Conservation (phyloP, 2,113 vertebrate species). For the Muntiacus muntjak region DNA sequence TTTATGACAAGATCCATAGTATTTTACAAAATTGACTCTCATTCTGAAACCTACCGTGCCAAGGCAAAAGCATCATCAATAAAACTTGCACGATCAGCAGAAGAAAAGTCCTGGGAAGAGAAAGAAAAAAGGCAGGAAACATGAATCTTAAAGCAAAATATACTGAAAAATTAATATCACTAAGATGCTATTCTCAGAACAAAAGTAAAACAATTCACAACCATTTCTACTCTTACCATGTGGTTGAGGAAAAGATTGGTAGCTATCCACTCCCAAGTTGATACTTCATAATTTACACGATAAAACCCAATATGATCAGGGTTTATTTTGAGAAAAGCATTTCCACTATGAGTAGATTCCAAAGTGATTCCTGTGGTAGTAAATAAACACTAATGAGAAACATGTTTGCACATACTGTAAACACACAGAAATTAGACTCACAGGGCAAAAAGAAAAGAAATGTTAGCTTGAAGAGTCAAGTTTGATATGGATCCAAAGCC, state of each 20-base stretch:
- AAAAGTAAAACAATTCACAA: slow-evolving; percentile 2
- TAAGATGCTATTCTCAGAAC: neutral
- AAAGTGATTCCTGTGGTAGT: slow-evolving; percentile 80
- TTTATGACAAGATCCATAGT: neutral
- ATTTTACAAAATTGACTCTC: slow-evolving; percentile 5
- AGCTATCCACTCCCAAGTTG: slow-evolving; percentile 82
- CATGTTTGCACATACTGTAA: slow-evolving; percentile 49
- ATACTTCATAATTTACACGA: slow-evolving; percentile 88
- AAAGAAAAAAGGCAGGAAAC: neutral
- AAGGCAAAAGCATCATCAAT: slow-evolving; percentile 94
- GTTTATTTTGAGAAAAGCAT: slow-evolving; percentile 86
- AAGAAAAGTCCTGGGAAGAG: slow-evolving; percentile 80
- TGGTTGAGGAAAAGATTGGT: slow-evolving; percentile 70
- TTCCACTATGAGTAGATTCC: neutral
- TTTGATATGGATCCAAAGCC: slow-evolving; percentile 46
- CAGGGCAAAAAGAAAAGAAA: slow-evolving; percentile 28
- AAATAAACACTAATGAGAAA: slow-evolving; percentile 63
- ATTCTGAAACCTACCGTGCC: slow-evolving; percentile 83
- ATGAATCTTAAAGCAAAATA: neutral
- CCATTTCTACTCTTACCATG: slow-evolving; percentile 72
- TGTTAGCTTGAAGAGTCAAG: slow-evolving; percentile 45
- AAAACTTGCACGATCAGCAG: slow-evolving; percentile 88
- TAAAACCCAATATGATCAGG: slow-evolving; percentile 93
- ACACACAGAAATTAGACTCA: slow-evolving; percentile 52
- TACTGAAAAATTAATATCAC: neutral